Conservation (phyloP, 2,797 vertebrate species). For the Muscicapa comitata region DNA sequence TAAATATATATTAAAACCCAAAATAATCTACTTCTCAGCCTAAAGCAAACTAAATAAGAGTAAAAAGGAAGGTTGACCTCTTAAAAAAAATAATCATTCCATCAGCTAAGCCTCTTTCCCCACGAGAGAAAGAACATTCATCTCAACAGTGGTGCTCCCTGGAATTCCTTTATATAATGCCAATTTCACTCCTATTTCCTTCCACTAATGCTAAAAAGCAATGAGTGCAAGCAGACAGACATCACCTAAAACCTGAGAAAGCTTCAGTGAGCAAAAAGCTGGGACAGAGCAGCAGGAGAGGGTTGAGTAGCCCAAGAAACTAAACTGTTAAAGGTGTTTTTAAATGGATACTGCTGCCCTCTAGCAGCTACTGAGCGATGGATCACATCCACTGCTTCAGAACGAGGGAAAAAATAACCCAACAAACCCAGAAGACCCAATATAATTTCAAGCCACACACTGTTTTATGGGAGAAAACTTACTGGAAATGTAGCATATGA, state of each 20-base stretch:
- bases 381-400: background rate
- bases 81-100: background rate
- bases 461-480: background rate
- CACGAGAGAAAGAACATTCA: background rate
- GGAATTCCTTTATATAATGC: background rate
- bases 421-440: background rate
- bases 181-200: background rate
- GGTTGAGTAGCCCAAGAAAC: background rate
- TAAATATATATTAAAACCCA: background rate
- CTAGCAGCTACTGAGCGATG: background rate
- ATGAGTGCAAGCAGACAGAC: background rate
- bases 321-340: slow-evolving; percentile 1
- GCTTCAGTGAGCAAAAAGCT: background rate
- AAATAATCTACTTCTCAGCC: background rate
- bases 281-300: background rate
- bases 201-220: background rate
- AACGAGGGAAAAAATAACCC: background rate
- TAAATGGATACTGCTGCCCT: slow-evolving; percentile 61
- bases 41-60: background rate
- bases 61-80: background rate
- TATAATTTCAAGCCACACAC: background rate
- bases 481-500: slow-evolving; percentile 38
- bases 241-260: background rate
- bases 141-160: background rate
- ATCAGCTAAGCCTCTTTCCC: background rate